phyloP scores from a whole-genome alignment of 1,140 invertebrate genomes.

The Penaeus chinensis region DNA sequence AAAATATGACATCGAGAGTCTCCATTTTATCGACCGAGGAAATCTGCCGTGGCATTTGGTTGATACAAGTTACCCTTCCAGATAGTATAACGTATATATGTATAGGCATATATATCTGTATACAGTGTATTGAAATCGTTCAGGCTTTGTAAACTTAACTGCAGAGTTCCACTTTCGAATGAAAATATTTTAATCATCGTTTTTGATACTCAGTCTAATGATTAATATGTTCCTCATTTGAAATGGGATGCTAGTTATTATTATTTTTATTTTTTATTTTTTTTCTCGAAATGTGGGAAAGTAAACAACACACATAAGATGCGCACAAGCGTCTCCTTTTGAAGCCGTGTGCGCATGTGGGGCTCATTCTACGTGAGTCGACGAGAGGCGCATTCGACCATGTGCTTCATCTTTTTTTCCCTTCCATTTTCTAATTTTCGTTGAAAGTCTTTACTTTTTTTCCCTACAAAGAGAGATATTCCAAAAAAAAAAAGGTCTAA shows the following conservation, averaged over 20 bases:
- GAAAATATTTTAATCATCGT: neutral
- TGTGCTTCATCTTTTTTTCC: neutral
- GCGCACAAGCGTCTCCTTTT: slow-evolving; percentile 48
- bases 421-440: neutral
- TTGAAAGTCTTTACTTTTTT: neutral
- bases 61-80: slow-evolving; percentile 56
- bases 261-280: neutral
- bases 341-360: slow-evolving; percentile 38
- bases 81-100: neutral
- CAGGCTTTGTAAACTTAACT: slow-evolving; percentile 36
- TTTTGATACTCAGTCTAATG: neutral
- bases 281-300: neutral
- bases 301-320: slow-evolving; percentile 3
- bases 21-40: slow-evolving; percentile 19
- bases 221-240: slow-evolving; percentile 6
- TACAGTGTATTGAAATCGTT: slow-evolving; percentile 42
- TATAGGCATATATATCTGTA: neutral
- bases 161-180: slow-evolving; percentile 20
- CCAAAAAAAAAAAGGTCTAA: neutral
- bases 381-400: slow-evolving; percentile 18
- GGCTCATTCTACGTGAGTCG: slow-evolving; percentile 41
- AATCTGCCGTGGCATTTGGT: slow-evolving; percentile 25
- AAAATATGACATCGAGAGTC: slow-evolving; percentile 1
- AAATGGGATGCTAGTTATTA: neutral
- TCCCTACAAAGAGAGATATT: slow-evolving; percentile 21